Base-by-base conservation (phyloP, 1,140 invertebrate species). In the Sitophilus oryzae region DNA sequence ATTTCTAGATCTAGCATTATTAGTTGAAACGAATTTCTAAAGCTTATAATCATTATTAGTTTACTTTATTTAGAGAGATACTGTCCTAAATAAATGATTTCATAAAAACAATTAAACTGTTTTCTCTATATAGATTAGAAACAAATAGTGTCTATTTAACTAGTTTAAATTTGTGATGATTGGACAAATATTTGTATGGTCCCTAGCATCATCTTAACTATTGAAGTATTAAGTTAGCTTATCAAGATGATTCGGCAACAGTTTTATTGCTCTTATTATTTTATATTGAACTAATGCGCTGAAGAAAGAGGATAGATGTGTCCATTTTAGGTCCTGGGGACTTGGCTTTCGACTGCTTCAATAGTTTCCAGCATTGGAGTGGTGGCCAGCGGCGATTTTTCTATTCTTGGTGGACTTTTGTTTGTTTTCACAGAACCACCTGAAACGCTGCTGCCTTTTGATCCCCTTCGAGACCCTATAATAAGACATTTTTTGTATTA, bases 391-490 rank as follows among this genome's bases (percentile, higher is more conserved):
- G 56, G 69, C 22, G 38, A 19, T 25, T 59, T 57, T 60, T 69
- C 49, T 45, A 70, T 43, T 48, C 63, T 40, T 35, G 67, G 70
- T n/a, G 76, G 75, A 61, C 76, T 79, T 62, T 76, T 78, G 52
- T 68, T 74, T 41, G 76, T 76, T 56, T 74, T 74, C 48, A 66
- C 71, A 8, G 81, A 82, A 16, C 77, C 79, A 6, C 77, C 80
- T 2, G 82, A 84, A 47, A 80, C 77, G 56, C 80, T 84, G 68
- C 83, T 85, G 4, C 79, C 79, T 62, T 79, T 77, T 47, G 82
- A 84, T 44, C 82, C 82, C 44, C 82, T 76, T 45, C 82, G 74
- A 52, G 82, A 83, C 53, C 81, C 83, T 84, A 76, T 69, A 64
- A 78, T 77, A 67, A 77, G 71, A 73, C 9, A 46, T n/a, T n/a